phyloP scores from a whole-genome alignment of 2,797 vertebrate genomes.

The Myioborus melanocephalus region DNA sequence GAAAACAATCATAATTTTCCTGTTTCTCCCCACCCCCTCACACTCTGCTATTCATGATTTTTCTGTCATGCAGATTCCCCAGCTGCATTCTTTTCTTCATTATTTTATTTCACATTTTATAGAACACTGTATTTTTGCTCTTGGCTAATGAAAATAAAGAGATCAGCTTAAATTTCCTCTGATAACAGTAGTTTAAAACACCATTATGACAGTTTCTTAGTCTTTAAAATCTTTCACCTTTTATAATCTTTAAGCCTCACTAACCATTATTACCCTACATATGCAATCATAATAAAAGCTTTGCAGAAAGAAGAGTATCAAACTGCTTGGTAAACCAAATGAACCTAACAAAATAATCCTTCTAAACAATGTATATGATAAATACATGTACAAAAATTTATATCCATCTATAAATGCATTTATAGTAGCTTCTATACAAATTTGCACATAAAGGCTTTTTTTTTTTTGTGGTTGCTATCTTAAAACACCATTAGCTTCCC shows the following conservation, averaged over 20 bases:
- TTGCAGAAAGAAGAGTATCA: background rate
- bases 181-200: conserved; percentile 7
- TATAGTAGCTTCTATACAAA: background rate
- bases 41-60: conserved; percentile 7
- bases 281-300: background rate
- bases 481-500: background rate
- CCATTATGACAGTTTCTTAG: background rate
- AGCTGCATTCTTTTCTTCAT: background rate
- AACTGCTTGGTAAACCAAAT: background rate
- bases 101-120: background rate
- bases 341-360: background rate
- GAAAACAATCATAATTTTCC: background rate
- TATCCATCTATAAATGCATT: background rate
- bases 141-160: background rate
- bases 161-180: background rate
- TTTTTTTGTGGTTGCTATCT: background rate
- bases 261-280: background rate
- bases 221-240: conserved; percentile 26
- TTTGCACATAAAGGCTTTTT: background rate
- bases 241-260: background rate
- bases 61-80: background rate
- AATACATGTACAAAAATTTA: background rate
- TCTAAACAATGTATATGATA: background rate
- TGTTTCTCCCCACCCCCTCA: background rate
- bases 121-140: background rate